phyloP scores from a whole-genome alignment of 2,888 invertebrate genomes.

The Augochlorella aurata region DNA sequence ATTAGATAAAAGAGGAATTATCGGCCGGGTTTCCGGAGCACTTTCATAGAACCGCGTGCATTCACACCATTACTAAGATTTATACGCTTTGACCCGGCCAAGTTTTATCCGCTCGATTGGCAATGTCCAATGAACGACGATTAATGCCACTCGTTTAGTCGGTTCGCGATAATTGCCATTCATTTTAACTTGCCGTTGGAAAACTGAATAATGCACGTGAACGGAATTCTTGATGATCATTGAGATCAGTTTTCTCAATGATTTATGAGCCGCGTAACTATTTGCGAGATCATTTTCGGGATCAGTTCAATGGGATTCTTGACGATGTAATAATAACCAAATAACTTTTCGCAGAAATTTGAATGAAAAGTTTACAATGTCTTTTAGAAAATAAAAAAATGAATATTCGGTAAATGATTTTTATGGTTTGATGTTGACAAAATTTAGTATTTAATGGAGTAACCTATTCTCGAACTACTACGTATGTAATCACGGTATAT shows the following conservation, averaged over 20 bases:
- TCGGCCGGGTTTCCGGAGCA: constrained; percentile 8
- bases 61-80: constrained; percentile 55
- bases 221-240: constrained; percentile 33
- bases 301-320: neutral
- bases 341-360: neutral
- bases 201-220: constrained; percentile 51
- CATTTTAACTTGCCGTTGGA: constrained; percentile 39
- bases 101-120: constrained; percentile 60
- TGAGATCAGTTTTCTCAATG: constrained; percentile 21
- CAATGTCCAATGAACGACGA: constrained; percentile 57
- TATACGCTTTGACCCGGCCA: constrained; percentile 54
- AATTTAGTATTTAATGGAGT: neutral
- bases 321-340: neutral
- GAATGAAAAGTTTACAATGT: neutral
- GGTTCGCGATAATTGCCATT: constrained; percentile 45
- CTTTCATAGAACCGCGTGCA: constrained; percentile 29
- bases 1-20: constrained; percentile 36
- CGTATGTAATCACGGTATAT: constrained; percentile 1
- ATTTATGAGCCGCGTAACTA: constrained; percentile 6
- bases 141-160: constrained; percentile 57
- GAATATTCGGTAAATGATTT: neutral
- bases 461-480: neutral
- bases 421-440: neutral
- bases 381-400: neutral
- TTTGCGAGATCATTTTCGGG: neutral